phyloP scores from a whole-genome alignment of 2,888 invertebrate genomes.

The Nipponacmea schrenckii region DNA sequence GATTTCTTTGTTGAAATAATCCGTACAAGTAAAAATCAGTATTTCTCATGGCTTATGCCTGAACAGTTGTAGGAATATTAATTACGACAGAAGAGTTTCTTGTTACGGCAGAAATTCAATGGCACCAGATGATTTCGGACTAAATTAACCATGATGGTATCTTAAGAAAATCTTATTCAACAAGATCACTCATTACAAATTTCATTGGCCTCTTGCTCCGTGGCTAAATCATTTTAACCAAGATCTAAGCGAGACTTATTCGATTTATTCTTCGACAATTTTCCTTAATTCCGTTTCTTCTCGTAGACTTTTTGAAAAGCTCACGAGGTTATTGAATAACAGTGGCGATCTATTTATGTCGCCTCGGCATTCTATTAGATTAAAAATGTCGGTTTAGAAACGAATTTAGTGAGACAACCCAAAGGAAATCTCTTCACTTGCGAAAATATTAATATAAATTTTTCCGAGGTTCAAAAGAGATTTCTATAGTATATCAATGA shows the following conservation, averaged over 20 bases:
- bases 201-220: constrained; percentile 7
- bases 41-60: too few species aligned
- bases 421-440: neutral
- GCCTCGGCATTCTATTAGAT: neutral
- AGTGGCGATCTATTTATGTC: constrained; percentile 3
- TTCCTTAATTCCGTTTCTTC: constrained; percentile 4
- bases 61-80: too few species aligned
- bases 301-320: constrained; percentile 7
- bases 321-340: constrained; percentile 9
- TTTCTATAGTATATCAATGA: too few species aligned
- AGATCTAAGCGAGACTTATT: constrained; percentile 9
- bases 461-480: neutral
- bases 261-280: constrained; percentile 8
- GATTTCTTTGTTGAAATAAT: too few species aligned
- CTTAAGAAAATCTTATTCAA: neutral
- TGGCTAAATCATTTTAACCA: constrained; percentile 5
- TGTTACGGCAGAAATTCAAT: too few species aligned
- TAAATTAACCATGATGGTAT: neutral
- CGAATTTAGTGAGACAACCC: neutral
- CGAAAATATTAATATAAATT: neutral
- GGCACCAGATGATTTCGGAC: neutral
- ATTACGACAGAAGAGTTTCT: too few species aligned
- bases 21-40: too few species aligned
- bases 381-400: neutral
- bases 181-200: neutral